Base-by-base conservation (phyloP, 2,113 vertebrate species). In the Callocephalon fimbriatum region DNA sequence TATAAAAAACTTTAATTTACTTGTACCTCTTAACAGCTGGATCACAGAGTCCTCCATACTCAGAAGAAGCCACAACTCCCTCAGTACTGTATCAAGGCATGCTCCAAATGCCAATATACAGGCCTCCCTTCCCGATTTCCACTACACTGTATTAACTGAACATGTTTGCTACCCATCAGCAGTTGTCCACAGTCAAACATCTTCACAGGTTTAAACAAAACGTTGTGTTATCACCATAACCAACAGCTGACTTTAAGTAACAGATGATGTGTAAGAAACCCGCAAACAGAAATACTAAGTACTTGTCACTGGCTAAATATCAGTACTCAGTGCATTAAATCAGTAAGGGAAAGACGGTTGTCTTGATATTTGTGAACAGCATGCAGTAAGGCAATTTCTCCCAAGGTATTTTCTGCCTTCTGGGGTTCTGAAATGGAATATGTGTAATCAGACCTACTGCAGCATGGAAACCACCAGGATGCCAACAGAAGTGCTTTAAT, bases 401-500 rank as follows among this genome's bases (percentile, higher is more conserved):
- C 86, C 45, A 38, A 61, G 85, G 29, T 50, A 74, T 80, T 95
- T 88, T 71, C 70, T 90, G 71, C 29, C 56, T 58, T 58, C 67
- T 3, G 1, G 13, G 74, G 48, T 40, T 94, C 92, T 83, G 63
- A 90, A 91, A 90, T 31, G 8, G 86, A 77, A 67, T 67, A 93
- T 5, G 71, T 18, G 72, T 40, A 94, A 89, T 26, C 63, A 87
- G 67, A 26, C 68, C 63, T 81, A 61, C 40, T 61, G 84, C 94
- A 67, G 65, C 86, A 88, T 26, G 59, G 88, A 96, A 97, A 95
- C 1, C 74, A 82, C 71, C 71, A 75, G 67, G 70, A 92, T 86
- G 86, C 40, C 63, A 95, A 56, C 32, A 80, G 92, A 85, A 84
- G 65, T 23, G 93, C 15, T 96, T 91, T 94, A 94, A 97, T 92